These are phyloP conservation scores for Diploptera punctata DNA, from an alignment of 2,888 invertebrate species.

Conservation along the genomic window DNA sequence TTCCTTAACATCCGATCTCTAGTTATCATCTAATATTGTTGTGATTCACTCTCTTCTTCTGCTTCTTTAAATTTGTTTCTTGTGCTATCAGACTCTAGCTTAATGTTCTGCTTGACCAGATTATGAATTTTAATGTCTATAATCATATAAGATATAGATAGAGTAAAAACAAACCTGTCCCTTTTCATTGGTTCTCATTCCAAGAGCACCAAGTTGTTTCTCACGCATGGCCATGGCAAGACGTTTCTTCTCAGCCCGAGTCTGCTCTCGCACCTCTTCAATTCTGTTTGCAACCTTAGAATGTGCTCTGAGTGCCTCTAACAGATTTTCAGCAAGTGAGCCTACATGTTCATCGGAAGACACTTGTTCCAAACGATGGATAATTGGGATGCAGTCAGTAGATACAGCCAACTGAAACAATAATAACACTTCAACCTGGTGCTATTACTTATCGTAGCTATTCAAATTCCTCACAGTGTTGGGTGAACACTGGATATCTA, in stretches of 20 bases:
- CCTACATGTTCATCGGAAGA: slow-evolving; percentile 98
- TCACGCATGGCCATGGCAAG: slow-evolving; percentile 98
- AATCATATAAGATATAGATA: too few species aligned
- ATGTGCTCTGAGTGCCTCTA: slow-evolving; percentile 84
- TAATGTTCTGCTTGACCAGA: too few species aligned
- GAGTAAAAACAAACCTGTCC: slow-evolving; percentile 81
- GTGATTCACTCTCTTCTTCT: too few species aligned
- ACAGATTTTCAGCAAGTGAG: slow-evolving; percentile 93
- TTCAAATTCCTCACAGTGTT: too few species aligned
- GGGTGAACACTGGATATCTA: too few species aligned
- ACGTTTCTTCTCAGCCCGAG: slow-evolving; percentile 94
- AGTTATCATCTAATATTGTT: too few species aligned
- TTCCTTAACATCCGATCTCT: too few species aligned
- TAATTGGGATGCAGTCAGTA: slow-evolving; percentile 89
- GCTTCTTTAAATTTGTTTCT: too few species aligned
- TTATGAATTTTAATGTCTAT: too few species aligned
- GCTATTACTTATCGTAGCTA: too few species aligned
- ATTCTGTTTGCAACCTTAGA: slow-evolving; percentile 82
- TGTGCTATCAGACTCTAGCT: too few species aligned
- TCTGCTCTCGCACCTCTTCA: slow-evolving; percentile 92
- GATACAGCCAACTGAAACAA: slow-evolving; percentile 74
- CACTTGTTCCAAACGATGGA: slow-evolving; percentile 96
- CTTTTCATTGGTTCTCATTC: slow-evolving; percentile 96
- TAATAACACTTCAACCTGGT: too few species aligned
- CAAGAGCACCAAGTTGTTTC: slow-evolving; percentile 89